Percentiles rank a stretch among this genome's conserved stretches.
Evolutionary conservation across 2,888 invertebrate genomes (phyloP).

Genomic region (Lepidonotus clava): DNA sequence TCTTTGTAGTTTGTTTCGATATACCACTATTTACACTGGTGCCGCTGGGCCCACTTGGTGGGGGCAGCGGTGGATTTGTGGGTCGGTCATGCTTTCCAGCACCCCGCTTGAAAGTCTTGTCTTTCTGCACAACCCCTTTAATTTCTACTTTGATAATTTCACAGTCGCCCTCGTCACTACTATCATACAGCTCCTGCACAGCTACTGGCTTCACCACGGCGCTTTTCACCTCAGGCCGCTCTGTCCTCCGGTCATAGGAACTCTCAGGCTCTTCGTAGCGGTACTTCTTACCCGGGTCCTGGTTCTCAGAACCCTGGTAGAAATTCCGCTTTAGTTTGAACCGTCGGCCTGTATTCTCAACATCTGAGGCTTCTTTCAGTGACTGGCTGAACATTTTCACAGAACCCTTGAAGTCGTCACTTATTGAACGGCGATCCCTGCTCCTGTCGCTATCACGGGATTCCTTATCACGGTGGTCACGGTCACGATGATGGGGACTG

Average conservation of each 20-base stretch:
- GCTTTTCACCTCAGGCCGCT: conserved; percentile 22
- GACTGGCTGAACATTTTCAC: conserved; percentile 61
- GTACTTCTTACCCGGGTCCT: conserved; percentile 29
- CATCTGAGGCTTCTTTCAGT: conserved; percentile 57
- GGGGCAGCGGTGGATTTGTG: background rate
- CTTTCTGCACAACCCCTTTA: conserved; percentile 10
- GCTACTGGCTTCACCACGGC: conserved; percentile 30
- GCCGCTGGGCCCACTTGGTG: background rate
- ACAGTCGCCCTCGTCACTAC: conserved; percentile 23
- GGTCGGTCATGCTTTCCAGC: background rate
- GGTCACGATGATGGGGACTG: background rate
- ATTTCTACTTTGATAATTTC: conserved; percentile 34
- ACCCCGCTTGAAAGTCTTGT: background rate
- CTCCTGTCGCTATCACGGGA: conserved; percentile 3
- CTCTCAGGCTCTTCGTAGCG: conserved; percentile 42
- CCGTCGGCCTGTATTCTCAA: conserved; percentile 27
- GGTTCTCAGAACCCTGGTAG: conserved; percentile 45
- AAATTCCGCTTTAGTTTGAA: conserved; percentile 57
- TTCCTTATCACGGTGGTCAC: conserved; percentile 33
- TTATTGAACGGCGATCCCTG: background rate
- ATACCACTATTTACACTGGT: background rate
- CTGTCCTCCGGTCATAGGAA: conserved; percentile 32
- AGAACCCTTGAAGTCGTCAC: conserved; percentile 56
- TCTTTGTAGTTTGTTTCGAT: background rate
- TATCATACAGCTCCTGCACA: conserved; percentile 34